Evolutionary conservation across 2,888 invertebrate genomes (phyloP), one percentile per base, ranked within the genome.

Genomic region (Microctonus brassicae): DNA sequence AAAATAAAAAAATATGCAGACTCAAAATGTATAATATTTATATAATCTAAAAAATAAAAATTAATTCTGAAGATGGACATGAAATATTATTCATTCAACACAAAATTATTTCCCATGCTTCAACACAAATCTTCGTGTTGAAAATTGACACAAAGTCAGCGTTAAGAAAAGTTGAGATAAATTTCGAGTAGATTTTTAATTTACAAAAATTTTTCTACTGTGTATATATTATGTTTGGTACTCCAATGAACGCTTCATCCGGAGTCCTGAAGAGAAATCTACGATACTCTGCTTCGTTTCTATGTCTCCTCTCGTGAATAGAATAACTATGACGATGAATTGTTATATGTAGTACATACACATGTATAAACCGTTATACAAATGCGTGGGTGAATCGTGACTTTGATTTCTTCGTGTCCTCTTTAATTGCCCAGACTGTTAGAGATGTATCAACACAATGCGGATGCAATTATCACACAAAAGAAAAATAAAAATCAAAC

Each of bases 241-340:
- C 39, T 39, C 65, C 69, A 75, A 62, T 81, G 78, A 81, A 82
- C 81, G 81, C 80, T 79, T 77, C 82, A 81, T 82, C 81, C 81
- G 82, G 76, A 70, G 72, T 57, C 47, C 17, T 47, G 17, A 69
- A 64, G 75, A 78, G 70, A 76, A 57, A 67, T 73, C 75, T 70
- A 9, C 11, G 47, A 47, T n/a, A 17, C 17, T n/a, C 17, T 47
- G n/a, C n/a, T n/a, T 11, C 11, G 13, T 47, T n/a, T 17, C 20
- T 47, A 2, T 47, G 17, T 47, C 17, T 47, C 17, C 47, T 17
- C 17, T 47, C 17, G 47, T 63, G 63, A 63, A 63, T 63, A 47
- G 63, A 63, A 63, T 63, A 47, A 34, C 17, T 11, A 13, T 17
- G 11, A n/a, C 63, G 26, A 63, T 63, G 63, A 63, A 63, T 63